Percentiles rank a stretch among this genome's conserved stretches.
Conservation (phyloP, 2,888 invertebrate genomes). For the Cepaea hortensis region DNA sequence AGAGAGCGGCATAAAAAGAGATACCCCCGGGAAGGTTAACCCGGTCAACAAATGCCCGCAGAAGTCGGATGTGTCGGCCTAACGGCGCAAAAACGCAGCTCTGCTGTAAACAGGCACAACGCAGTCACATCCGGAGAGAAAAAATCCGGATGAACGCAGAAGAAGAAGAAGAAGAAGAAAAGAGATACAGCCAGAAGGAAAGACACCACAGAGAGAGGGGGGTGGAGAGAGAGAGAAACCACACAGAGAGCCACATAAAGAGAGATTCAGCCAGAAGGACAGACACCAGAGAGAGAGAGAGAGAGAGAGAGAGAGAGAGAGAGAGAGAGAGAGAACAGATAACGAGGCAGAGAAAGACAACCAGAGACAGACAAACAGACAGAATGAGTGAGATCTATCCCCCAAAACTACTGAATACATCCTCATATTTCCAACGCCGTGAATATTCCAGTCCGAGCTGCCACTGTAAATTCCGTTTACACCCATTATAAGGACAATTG, state of each 20-base stretch:
- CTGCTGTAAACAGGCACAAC: too few species aligned
- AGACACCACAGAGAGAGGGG: not conserved
- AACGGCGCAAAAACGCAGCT: too few species aligned
- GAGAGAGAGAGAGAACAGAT: not conserved
- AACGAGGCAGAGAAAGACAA: not conserved
- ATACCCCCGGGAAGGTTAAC: too few species aligned
- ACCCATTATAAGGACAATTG: slow-evolving; percentile 21
- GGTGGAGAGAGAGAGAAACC: not conserved
- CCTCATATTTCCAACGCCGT: not conserved
- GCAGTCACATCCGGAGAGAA: too few species aligned
- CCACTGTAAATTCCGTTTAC: slow-evolving; percentile 31
- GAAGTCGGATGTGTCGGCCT: too few species aligned
- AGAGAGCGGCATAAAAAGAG: too few species aligned
- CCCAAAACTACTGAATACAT: not conserved
- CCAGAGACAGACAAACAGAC: too few species aligned
- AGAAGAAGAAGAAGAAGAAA: slow-evolving; percentile 2
- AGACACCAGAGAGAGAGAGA: not conserved
- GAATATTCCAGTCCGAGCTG: not conserved
- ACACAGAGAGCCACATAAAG: not conserved
- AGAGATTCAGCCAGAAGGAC: not conserved
- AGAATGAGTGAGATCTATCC: too few species aligned
- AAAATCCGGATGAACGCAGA: too few species aligned
- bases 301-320: not conserved
- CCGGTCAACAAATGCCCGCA: too few species aligned
- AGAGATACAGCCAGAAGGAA: not conserved